These are phyloP conservation scores for Halocynthia aurantium DNA, from an alignment of 23 tunicate genomes.

Conservation along the genomic window DNA sequence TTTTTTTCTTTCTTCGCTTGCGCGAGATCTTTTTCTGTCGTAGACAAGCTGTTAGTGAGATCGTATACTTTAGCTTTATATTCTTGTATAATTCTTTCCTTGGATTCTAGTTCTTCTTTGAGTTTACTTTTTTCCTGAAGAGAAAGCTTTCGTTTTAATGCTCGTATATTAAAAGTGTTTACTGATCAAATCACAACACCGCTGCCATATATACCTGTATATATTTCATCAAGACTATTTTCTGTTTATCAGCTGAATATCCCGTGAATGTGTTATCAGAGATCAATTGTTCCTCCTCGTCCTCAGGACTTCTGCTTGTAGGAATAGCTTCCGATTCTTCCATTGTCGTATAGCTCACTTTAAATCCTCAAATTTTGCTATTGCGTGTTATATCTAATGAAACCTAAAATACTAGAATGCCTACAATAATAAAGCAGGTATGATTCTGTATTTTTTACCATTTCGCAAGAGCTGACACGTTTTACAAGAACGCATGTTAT, in stretches of 20 bases:
- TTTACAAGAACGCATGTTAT: too few species aligned
- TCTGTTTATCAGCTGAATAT: conserved; percentile 25
- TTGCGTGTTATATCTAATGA: too few species aligned
- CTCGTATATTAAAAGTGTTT: background rate
- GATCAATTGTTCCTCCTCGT: conserved; percentile 1
- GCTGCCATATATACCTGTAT: conserved; percentile 13
- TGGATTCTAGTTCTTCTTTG: conserved; percentile 20
- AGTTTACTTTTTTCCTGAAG: conserved; percentile 47
- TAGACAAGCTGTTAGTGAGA: conserved; percentile 6
- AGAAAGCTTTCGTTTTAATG: background rate
- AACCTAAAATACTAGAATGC: too few species aligned
- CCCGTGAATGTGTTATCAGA: background rate
- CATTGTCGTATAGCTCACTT: background rate
- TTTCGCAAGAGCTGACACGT: too few species aligned
- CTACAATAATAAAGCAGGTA: too few species aligned
- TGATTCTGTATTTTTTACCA: too few species aligned
- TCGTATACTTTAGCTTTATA: conserved; percentile 69
- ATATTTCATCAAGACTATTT: conserved; percentile 32
- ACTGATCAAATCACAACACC: background rate
- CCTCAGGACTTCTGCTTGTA: background rate
- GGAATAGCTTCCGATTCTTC: background rate
- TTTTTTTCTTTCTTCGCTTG: background rate
- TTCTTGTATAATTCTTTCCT: conserved; percentile 41
- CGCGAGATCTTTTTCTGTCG: conserved; percentile 6
- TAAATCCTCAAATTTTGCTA: too few species aligned